Percentiles rank a stretch among this genome's conserved stretches.
These are phyloP conservation scores for Crotalus tigris DNA, from an alignment of 2,113 vertebrate species.

Conservation along the genomic window DNA sequence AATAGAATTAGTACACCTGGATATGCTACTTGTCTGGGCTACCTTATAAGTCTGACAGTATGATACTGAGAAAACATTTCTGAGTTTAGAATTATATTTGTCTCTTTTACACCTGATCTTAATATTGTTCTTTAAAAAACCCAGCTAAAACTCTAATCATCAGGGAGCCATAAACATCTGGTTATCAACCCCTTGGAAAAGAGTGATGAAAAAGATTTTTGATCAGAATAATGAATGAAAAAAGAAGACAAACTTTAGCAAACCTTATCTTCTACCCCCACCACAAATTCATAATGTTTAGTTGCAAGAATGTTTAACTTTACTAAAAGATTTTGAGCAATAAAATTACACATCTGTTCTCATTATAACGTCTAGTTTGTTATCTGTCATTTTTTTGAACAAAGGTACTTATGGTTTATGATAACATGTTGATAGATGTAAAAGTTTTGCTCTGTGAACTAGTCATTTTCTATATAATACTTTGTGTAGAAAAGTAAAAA, in stretches of 20 bases:
- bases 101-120: background rate
- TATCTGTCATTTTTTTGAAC: slow-evolving; percentile 45
- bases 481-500: background rate
- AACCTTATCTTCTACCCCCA: background rate
- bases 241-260: background rate
- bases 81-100: background rate
- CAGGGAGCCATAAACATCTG: background rate
- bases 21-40: too few species aligned
- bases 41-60: background rate
- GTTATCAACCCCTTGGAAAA: background rate
- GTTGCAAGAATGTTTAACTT: slow-evolving; percentile 2
- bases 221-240: background rate
- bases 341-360: slow-evolving; percentile 47
- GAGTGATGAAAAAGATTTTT: background rate
- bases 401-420: slow-evolving; percentile 43
- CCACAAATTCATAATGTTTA: background rate
- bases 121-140: background rate
- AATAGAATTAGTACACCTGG: too few species aligned
- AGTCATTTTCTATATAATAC: slow-evolving; percentile 10
- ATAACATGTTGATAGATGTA: slow-evolving; percentile 32
- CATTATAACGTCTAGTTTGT: slow-evolving; percentile 46
- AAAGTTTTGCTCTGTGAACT: slow-evolving; percentile 30
- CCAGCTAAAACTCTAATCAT: background rate
- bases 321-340: slow-evolving; percentile 31
- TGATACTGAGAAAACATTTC: background rate